These are phyloP conservation scores for Drosophila greeni DNA, from an alignment of 2,888 invertebrate genomes.

Conservation along the genomic window DNA sequence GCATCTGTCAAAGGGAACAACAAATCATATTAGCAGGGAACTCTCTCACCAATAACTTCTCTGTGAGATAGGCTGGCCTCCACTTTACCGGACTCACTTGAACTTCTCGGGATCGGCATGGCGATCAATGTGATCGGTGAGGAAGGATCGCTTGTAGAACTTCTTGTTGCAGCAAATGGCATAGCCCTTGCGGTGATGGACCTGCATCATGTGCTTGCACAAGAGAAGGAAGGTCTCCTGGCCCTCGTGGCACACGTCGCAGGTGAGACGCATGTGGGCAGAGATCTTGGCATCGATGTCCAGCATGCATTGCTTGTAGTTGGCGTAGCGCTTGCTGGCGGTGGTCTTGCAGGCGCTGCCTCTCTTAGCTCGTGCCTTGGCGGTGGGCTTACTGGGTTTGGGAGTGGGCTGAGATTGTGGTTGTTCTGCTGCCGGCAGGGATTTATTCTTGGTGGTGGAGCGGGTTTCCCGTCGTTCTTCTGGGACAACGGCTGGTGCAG, in stretches of 20 bases:
- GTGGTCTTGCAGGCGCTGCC: constrained; percentile 15
- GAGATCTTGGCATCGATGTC: constrained; percentile 76
- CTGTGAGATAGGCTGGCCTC: constrained; percentile 12
- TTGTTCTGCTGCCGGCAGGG: constrained; percentile 18
- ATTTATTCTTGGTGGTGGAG: constrained; percentile 52
- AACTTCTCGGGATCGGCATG: constrained; percentile 78
- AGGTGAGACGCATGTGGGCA: constrained; percentile 74
- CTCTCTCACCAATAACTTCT: too few relatives aligned
- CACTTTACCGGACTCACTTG: constrained; percentile 69
- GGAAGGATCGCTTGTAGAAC: constrained; percentile 74
- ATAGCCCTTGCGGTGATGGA: constrained; percentile 73
- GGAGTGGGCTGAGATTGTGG: constrained; percentile 4
- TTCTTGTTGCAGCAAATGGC: constrained; percentile 77
- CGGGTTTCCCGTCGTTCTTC: constrained; percentile 57
- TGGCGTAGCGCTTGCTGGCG: constrained; percentile 44
- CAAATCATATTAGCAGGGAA: background rate
- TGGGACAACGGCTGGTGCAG: background rate
- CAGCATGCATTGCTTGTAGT: constrained; percentile 56
- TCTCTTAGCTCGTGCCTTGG: constrained; percentile 16
- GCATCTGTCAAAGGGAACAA: constrained; percentile 52
- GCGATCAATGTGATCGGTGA: constrained; percentile 77
- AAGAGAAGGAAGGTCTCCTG: constrained; percentile 68
- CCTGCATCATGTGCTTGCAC: constrained; percentile 68
- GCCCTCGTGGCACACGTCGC: constrained; percentile 71
- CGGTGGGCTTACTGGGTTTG: background rate